Evolutionary conservation across 2,888 invertebrate genomes (phyloP).

Genomic region (Didymodactylos carnosus): DNA sequence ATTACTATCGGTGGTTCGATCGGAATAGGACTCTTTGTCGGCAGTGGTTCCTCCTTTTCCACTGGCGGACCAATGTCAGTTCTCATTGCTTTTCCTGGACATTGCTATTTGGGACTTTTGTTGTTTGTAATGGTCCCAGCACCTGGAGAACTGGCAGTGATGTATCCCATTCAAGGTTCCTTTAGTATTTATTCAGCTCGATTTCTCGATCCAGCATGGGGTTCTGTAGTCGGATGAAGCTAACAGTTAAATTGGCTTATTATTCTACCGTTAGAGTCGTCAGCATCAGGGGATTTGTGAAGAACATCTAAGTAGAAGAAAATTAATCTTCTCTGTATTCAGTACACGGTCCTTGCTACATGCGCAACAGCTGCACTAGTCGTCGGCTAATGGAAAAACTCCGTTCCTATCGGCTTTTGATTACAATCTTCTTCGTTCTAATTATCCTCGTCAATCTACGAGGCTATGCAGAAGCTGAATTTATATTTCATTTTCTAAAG

Average conservation of each 20-base stretch:
- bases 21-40: slow-evolving; percentile 1
- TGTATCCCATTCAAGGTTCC: not conserved
- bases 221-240: slow-evolving; percentile 2
- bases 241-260: not conserved
- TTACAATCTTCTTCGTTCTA: not conserved
- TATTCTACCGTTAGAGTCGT: not conserved
- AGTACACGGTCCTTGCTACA: too few species aligned
- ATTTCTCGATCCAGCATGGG: slow-evolving; percentile 6
- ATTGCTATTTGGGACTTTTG: not conserved
- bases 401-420: not conserved
- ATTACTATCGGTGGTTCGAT: slow-evolving; percentile 5
- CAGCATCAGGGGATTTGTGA: too few species aligned
- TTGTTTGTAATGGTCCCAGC: not conserved
- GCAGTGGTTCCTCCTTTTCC: not conserved
- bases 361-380: not conserved
- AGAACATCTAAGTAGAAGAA: too few species aligned
- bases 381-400: not conserved
- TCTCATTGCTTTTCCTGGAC: not conserved
- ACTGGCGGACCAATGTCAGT: not conserved
- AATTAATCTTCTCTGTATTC: too few species aligned
- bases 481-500: not conserved
- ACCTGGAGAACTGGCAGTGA: not conserved
- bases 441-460: not conserved
- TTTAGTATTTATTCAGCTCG: not conserved
- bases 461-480: slow-evolving; percentile 3